phyloP scores from a whole-genome alignment of 2,113 vertebrate genomes.

The Callionymus lyra region DNA sequence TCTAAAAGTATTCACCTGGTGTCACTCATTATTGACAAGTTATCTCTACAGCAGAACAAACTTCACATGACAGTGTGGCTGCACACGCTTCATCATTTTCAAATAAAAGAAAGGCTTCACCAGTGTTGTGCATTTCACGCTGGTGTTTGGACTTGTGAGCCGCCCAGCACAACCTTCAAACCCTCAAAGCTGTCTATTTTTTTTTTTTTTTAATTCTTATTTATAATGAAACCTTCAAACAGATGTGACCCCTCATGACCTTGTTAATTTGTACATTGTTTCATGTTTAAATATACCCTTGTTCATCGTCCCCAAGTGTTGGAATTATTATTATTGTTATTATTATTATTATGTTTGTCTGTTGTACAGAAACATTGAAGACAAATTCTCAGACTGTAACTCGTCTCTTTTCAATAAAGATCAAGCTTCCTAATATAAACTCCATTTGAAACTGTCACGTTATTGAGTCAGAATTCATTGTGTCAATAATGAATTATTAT shows the following conservation, averaged over 20 bases:
- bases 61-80: too few species aligned
- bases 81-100: too few species aligned
- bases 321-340: constrained; percentile 64
- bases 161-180: neutral
- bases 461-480: too few species aligned
- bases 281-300: constrained; percentile 28
- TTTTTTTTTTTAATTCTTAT: constrained; percentile 26
- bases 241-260: too few species aligned
- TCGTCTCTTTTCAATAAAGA: constrained; percentile 96
- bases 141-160: neutral
- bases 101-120: neutral
- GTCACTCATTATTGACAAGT: too few species aligned
- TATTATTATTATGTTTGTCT: constrained; percentile 65
- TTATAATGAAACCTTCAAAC: constrained; percentile 30
- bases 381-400: constrained; percentile 75
- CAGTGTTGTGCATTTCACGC: neutral
- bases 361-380: constrained; percentile 82
- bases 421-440: constrained; percentile 35
- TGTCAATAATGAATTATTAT: too few species aligned
- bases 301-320: constrained; percentile 20
- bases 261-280: constrained; percentile 27
- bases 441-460: too few species aligned
- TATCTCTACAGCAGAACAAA: too few species aligned
- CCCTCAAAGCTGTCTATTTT: neutral
- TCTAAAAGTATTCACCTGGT: too few species aligned